Percentiles rank a stretch among this genome's conserved stretches.
Evolutionary conservation across 2,888 invertebrate genomes (phyloP).

Genomic region (Netelia virgata): DNA sequence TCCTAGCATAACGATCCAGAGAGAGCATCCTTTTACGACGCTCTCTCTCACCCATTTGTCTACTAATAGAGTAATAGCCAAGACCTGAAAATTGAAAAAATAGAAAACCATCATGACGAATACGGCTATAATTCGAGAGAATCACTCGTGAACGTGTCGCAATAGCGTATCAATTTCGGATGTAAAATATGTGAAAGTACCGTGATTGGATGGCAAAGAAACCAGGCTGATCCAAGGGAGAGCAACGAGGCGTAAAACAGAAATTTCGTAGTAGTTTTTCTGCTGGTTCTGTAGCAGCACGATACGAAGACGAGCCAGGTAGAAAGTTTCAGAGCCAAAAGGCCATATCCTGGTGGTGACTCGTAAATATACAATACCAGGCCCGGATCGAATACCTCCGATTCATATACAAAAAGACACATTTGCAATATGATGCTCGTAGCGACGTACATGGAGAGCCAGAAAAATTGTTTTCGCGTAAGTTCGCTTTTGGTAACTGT

Average conservation of each 20-base stretch:
- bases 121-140: not conserved
- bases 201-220: constrained; percentile 80
- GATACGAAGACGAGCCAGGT: constrained; percentile 93
- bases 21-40: constrained; percentile 86
- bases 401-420: constrained; percentile 92
- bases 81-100: constrained; percentile 86
- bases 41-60: constrained; percentile 93
- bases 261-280: constrained; percentile 76
- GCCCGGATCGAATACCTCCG: constrained; percentile 95
- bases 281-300: constrained; percentile 84
- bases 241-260: constrained; percentile 79
- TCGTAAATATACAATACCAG: constrained; percentile 96
- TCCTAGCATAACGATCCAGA: constrained; percentile 79
- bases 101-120: constrained; percentile 8
- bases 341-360: constrained; percentile 94
- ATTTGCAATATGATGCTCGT: constrained; percentile 91
- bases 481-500: constrained; percentile 95
- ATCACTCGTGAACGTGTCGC: not conserved
- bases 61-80: constrained; percentile 88
- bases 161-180: constrained; percentile 31
- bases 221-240: constrained; percentile 81
- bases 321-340: constrained; percentile 90
- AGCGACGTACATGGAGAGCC: constrained; percentile 93
- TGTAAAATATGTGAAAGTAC: constrained; percentile 68
- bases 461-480: constrained; percentile 90